phyloP scores from a whole-genome alignment of 2,888 invertebrate genomes.

The Liposcelis brunnea region DNA sequence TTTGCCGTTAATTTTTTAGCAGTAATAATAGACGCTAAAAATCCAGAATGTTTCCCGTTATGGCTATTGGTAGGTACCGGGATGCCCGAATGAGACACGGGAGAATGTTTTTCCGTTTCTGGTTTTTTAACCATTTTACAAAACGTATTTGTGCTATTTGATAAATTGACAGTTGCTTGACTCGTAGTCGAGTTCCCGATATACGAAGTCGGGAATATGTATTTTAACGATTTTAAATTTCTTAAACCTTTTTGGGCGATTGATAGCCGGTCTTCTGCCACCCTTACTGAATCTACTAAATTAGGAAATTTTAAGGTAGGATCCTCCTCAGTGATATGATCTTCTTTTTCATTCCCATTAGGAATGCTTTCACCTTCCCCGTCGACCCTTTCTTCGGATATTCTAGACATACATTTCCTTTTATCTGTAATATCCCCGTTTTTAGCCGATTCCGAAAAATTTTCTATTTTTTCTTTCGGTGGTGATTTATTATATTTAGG shows the following conservation, averaged over 20 bases:
- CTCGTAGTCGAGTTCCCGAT: slow-evolving; percentile 1
- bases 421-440: background rate
- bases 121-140: background rate
- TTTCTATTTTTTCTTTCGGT: too few species aligned
- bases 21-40: background rate
- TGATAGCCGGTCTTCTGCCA: background rate
- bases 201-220: slow-evolving; percentile 6
- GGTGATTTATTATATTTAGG: background rate
- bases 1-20: slow-evolving; percentile 1
- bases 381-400: slow-evolving; percentile 4
- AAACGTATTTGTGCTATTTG: slow-evolving; percentile 1
- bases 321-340: background rate
- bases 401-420: slow-evolving; percentile 3
- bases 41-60: background rate
- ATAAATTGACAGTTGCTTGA: slow-evolving; percentile 4
- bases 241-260: background rate
- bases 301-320: background rate
- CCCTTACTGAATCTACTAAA: slow-evolving; percentile 1
- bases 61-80: slow-evolving; percentile 1
- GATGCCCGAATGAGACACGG: background rate
- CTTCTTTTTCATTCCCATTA: background rate
- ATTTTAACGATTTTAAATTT: slow-evolving; percentile 2
- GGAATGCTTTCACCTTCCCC: background rate
- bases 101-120: background rate
- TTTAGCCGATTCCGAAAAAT: background rate